Percentiles rank a stretch among this genome's conserved stretches.
phyloP scores from a whole-genome alignment of 2,797 vertebrate genomes.

The Eulemur albifrons region DNA sequence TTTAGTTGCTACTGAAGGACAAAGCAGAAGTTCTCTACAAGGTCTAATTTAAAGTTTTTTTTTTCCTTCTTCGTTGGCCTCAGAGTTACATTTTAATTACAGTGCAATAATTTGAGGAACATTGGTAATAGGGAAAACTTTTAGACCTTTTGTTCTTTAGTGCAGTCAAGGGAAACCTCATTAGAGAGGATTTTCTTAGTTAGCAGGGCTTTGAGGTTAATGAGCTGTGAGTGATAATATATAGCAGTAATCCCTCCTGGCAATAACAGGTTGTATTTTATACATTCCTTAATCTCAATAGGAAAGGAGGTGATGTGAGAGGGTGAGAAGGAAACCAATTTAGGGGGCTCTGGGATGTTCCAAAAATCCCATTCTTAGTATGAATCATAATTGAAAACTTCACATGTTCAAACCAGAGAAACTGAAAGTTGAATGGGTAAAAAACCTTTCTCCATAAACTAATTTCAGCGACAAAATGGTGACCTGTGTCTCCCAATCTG shows the following conservation, averaged over 20 bases:
- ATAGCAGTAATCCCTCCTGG: slow-evolving; percentile 86
- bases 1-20: slow-evolving; percentile 11
- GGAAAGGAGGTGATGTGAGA: slow-evolving; percentile 76
- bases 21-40: slow-evolving; percentile 46
- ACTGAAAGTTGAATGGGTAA: neutral
- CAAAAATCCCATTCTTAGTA: slow-evolving; percentile 31
- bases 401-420: neutral
- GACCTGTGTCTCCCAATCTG: neutral
- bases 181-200: slow-evolving; percentile 89
- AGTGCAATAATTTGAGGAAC: slow-evolving; percentile 84
- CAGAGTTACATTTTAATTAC: slow-evolving; percentile 86
- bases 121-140: slow-evolving; percentile 86
- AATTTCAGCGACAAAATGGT: neutral
- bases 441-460: slow-evolving; percentile 2
- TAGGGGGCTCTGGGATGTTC: slow-evolving; percentile 70
- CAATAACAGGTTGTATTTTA: slow-evolving; percentile 86
- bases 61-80: slow-evolving; percentile 46
- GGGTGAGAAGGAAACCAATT: slow-evolving; percentile 79
- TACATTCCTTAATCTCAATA: slow-evolving; percentile 84
- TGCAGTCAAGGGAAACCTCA: slow-evolving; percentile 86
- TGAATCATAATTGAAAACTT: slow-evolving; percentile 62
- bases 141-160: slow-evolving; percentile 87
- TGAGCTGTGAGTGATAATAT: slow-evolving; percentile 88
- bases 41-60: slow-evolving; percentile 52
- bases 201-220: slow-evolving; percentile 87